A percentile compares a stretch with the other conserved stretches of the same genome.
phyloP scores from a whole-genome alignment of 2,113 vertebrate genomes.

The Hemibates koningsi region DNA sequence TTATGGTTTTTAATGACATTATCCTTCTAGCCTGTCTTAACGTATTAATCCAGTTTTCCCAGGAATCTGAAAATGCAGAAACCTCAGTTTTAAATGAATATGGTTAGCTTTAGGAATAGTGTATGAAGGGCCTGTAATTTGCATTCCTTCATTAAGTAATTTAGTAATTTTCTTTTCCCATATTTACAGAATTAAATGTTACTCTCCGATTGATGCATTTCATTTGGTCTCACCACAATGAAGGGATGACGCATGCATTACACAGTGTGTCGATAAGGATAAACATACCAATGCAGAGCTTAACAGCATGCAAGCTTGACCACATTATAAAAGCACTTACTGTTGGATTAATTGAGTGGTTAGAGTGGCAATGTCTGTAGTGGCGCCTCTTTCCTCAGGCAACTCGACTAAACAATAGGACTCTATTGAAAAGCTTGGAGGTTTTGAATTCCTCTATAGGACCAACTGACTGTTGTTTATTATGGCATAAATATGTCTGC shows the following conservation, averaged over 20 bases:
- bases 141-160: neutral
- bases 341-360: slow-evolving; percentile 7
- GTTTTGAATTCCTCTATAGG: neutral
- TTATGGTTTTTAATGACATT: neutral
- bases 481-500: neutral
- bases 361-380: neutral
- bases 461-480: neutral
- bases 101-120: neutral
- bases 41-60: neutral
- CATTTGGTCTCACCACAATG: slow-evolving; percentile 9
- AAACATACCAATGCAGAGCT: neutral
- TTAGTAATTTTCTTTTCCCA: neutral
- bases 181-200: neutral
- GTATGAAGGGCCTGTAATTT: neutral
- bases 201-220: neutral
- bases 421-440: slow-evolving; percentile 15
- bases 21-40: neutral
- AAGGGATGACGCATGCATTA: slow-evolving; percentile 10
- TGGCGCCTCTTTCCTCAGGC: slow-evolving; percentile 7
- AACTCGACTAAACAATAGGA: slow-evolving; percentile 23
- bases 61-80: neutral
- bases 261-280: neutral
- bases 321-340: neutral
- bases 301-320: neutral
- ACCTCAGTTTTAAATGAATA: neutral